phyloP scores from a whole-genome alignment of 2,797 vertebrate species.

The Caiman crocodilus region DNA sequence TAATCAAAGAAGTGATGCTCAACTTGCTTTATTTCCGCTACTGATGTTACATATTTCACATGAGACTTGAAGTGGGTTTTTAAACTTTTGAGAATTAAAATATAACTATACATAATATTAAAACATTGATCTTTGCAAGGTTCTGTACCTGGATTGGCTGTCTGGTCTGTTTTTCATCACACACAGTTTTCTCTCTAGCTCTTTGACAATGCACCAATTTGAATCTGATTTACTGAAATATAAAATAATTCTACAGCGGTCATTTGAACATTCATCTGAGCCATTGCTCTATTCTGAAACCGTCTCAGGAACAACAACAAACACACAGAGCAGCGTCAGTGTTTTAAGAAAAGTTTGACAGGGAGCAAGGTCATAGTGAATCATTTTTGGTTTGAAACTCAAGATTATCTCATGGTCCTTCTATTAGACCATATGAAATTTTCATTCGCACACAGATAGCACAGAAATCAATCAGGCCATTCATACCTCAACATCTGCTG shows the following conservation, averaged over 20 bases:
- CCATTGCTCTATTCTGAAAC: conserved; percentile 41
- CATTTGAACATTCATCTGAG: conserved; percentile 48
- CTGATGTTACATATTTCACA: conserved; percentile 27
- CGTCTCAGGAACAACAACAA: conserved; percentile 32
- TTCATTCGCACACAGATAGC: conserved; percentile 53
- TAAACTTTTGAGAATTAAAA: conserved; percentile 63
- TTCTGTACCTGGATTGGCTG: conserved; percentile 62
- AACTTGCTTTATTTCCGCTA: background rate
- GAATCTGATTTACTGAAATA: background rate
- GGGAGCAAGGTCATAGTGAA: conserved; percentile 54
- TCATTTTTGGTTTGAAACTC: conserved; percentile 55
- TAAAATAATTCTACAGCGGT: conserved; percentile 9
- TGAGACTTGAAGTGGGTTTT: conserved; percentile 29
- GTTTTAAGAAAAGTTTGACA: conserved; percentile 27
- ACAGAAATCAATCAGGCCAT: conserved; percentile 52
- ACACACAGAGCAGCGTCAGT: conserved; percentile 29
- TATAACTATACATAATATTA: conserved; percentile 51
- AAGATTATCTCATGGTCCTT: conserved; percentile 47
- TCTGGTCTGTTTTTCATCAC: conserved; percentile 67
- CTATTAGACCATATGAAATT: conserved; percentile 56
- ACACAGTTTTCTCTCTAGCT: conserved; percentile 61
- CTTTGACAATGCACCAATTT: conserved; percentile 46
- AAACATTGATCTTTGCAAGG: conserved; percentile 61
- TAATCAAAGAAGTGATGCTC: background rate
- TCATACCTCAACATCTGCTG: conserved; percentile 64